Conservation (phyloP, 2,888 invertebrate species). For the Polydrusus tereticollis region DNA sequence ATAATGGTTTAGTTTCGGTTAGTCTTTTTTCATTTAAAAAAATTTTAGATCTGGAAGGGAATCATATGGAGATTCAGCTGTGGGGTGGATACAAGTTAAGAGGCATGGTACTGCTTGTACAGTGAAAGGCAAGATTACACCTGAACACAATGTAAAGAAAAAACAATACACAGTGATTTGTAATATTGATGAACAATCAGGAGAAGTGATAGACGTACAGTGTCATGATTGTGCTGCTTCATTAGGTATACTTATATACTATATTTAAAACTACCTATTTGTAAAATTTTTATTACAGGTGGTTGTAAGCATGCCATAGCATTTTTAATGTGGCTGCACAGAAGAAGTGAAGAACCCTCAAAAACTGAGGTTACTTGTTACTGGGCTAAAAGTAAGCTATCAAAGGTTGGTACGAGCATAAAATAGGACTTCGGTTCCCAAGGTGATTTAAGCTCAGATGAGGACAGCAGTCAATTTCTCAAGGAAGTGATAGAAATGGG, state of each 20-base stretch:
- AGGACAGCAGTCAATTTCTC: constrained; percentile 27
- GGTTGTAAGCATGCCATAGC: constrained; percentile 24
- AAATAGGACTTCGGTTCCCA: constrained; percentile 35
- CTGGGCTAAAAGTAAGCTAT: constrained; percentile 33
- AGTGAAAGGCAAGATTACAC: constrained; percentile 27
- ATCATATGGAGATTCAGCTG: constrained; percentile 24
- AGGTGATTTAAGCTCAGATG: constrained; percentile 32
- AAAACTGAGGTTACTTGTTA: constrained; percentile 28
- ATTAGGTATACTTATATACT: constrained; percentile 4
- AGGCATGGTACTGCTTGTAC: constrained; percentile 13
- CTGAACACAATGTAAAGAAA: constrained; percentile 21
- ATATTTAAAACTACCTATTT: background rate
- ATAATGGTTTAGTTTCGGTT: too few species aligned
- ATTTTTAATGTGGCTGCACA: constrained; percentile 49
- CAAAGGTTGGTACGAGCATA: constrained; percentile 24
- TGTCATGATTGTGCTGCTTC: constrained; percentile 43
- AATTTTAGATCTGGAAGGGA: constrained; percentile 31
- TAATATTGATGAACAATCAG: constrained; percentile 19
- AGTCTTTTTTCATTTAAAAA: too few species aligned
- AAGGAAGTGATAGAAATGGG: constrained; percentile 23
- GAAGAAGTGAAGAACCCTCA: constrained; percentile 52
- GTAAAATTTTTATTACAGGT: constrained; percentile 12
- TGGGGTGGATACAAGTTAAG: constrained; percentile 30
- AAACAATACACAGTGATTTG: constrained; percentile 10
- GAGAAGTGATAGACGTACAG: constrained; percentile 18